These are phyloP conservation scores for Larimichthys polyactis DNA, from an alignment of 2,113 vertebrate species.

Conservation along the genomic window DNA sequence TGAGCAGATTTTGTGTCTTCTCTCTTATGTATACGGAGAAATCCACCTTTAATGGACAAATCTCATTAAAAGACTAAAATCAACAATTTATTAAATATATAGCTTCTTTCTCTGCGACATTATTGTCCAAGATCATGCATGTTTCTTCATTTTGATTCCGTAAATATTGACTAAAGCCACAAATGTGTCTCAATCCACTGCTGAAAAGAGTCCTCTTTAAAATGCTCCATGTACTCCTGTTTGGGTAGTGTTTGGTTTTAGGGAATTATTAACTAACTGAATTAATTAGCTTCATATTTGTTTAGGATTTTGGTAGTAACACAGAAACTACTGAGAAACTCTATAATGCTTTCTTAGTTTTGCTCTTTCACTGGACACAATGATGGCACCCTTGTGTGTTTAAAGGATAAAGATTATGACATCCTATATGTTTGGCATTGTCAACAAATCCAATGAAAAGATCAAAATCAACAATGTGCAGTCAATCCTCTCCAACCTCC, in stretches of 20 bases:
- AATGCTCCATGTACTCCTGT: background rate
- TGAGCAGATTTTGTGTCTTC: constrained; percentile 25
- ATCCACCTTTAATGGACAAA: background rate
- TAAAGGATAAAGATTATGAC: background rate
- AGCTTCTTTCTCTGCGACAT: background rate
- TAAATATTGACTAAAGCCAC: background rate
- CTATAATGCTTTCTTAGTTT: background rate
- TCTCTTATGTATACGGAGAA: background rate
- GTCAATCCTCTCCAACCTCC: too few relatives aligned
- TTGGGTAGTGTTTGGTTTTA: background rate
- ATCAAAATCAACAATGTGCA: too few relatives aligned
- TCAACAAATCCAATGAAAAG: too few relatives aligned
- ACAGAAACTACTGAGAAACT: too few relatives aligned
- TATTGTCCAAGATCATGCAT: background rate
- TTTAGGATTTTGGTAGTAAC: too few relatives aligned
- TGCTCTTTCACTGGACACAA: background rate
- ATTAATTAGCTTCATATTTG: too few relatives aligned
- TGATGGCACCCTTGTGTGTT: background rate
- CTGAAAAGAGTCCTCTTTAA: background rate
- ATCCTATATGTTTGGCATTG: too few relatives aligned
- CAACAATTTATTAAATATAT: background rate
- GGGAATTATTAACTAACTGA: too few relatives aligned
- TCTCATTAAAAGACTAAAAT: background rate
- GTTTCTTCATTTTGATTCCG: background rate
- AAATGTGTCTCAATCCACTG: background rate